Percentiles rank a stretch among this genome's conserved stretches.
These are phyloP conservation scores for Myotis daubentonii DNA, from an alignment of 2,797 vertebrate genomes.

Conservation along the genomic window DNA sequence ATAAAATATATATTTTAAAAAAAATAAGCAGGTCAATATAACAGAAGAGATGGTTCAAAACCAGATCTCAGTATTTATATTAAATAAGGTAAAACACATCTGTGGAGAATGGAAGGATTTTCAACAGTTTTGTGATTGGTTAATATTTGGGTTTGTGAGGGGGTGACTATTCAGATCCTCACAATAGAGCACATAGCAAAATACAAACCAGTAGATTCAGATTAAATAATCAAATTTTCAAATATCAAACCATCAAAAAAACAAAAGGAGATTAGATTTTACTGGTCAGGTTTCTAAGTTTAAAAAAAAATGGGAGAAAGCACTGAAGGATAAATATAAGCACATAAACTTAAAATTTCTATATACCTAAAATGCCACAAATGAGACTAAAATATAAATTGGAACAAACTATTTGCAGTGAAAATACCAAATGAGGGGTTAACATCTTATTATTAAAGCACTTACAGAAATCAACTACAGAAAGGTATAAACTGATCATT, in stretches of 20 bases:
- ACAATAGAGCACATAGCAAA: not conserved
- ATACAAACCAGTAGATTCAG: not conserved
- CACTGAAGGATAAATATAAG: not conserved
- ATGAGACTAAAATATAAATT: not conserved
- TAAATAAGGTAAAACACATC: not conserved
- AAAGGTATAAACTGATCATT: not conserved
- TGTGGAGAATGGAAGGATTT: constrained; percentile 10
- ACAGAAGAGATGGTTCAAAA: not conserved
- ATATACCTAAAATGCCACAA: constrained; percentile 11
- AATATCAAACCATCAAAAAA: not conserved
- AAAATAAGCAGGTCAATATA: constrained; percentile 29
- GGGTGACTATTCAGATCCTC: not conserved
- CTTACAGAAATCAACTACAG: constrained; percentile 37
- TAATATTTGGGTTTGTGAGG: not conserved
- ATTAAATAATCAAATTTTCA: constrained; percentile 33
- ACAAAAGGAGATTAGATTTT: not conserved
- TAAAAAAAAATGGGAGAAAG: not conserved
- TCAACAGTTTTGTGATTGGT: not conserved
- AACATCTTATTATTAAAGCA: not conserved
- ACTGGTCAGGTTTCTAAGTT: not conserved
- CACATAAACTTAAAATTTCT: not conserved
- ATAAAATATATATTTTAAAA: too few species aligned
- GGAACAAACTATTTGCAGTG: not conserved
- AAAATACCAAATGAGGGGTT: constrained; percentile 38
- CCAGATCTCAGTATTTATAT: not conserved